Evolutionary conservation across 2,113 vertebrate genomes (phyloP).

Genomic region (Oriolus oriolus): DNA sequence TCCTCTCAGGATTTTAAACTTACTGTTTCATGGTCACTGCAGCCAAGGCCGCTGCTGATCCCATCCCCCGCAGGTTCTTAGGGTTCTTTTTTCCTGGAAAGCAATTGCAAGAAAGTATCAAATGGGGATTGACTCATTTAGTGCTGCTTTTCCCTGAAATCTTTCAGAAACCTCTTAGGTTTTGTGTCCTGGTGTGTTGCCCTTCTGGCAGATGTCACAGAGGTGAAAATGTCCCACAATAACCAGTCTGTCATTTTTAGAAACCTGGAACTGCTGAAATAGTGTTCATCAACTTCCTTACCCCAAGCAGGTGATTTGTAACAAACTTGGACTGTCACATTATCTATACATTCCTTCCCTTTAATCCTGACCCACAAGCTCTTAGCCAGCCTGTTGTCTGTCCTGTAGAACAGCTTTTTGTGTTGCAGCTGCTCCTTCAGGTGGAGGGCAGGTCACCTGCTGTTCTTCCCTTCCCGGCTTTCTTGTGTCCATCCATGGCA

Average conservation of each 20-base stretch:
- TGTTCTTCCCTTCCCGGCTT: not conserved
- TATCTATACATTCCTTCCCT: not conserved
- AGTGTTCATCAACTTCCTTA: not conserved
- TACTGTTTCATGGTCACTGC: not conserved
- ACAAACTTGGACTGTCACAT: not conserved
- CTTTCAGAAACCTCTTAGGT: not conserved
- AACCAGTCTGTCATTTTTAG: not conserved
- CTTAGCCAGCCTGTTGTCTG: not conserved
- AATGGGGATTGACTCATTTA: not conserved
- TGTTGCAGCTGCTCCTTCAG: not conserved
- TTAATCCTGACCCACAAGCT: not conserved
- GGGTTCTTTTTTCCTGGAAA: not conserved
- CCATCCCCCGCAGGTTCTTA: not conserved
- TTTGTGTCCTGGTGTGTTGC: not conserved
- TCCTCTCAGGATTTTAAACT: not conserved
- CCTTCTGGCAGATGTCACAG: not conserved
- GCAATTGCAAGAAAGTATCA: not conserved
- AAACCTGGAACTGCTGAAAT: not conserved
- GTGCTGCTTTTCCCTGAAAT: not conserved
- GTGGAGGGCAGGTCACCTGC: not conserved
- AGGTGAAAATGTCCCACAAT: not conserved
- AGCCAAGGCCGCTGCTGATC: not conserved
- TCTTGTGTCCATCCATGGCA: not conserved
- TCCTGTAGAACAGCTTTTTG: not conserved
- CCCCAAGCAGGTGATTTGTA: accelerated